Base-by-base conservation (phyloP, 2,888 invertebrate species). In the Mechanitis mazaeus region DNA sequence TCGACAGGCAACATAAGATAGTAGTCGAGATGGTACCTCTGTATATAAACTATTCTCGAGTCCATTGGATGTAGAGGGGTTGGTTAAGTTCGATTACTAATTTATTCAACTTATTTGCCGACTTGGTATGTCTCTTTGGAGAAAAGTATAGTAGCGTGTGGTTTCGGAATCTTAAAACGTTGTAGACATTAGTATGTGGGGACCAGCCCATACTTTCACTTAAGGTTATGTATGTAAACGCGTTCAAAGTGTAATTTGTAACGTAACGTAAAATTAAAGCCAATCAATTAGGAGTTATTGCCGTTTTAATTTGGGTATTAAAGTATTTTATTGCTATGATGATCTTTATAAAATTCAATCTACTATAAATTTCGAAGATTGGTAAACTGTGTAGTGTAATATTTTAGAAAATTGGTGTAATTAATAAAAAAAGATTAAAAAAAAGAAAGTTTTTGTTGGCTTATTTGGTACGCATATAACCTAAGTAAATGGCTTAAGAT, bases 151-250 rank as follows among this genome's bases (percentile, higher is more conserved):
- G 75, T 74, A 75, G 70, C 75, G 78, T 79, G 82, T 85, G 82
- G 81, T 79, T 78, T 78, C 77, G 77, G 88, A 89, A 87, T 89
- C 83, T 86, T 86, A 79, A 88, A 85, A 79, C 78, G 83, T 84
- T 87, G 84, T 80, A 75, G 81, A 75, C 86, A 89, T 89, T 88
- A 87, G 88, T 88, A 89, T 89, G 87, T 78, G 79, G 71, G 72
- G 76, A 80, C 83, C 76, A 76, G 84, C 72, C 70, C 80, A 72
- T 80, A 90, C 89, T 90, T 90, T 90, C 89, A 89, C 89, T 88
- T 79, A 77, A 83, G 81, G 85, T 89, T 88, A 87, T 86, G 87
- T 88, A 80, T 86, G 82, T 84, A 87, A 87, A 87, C 84, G 80
- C 76, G 76, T 76, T 76, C 77, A 80, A 82, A 84, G 81, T 81